Conservation (phyloP, 1,140 invertebrate genomes). For the Pseudoatta argentina region DNA sequence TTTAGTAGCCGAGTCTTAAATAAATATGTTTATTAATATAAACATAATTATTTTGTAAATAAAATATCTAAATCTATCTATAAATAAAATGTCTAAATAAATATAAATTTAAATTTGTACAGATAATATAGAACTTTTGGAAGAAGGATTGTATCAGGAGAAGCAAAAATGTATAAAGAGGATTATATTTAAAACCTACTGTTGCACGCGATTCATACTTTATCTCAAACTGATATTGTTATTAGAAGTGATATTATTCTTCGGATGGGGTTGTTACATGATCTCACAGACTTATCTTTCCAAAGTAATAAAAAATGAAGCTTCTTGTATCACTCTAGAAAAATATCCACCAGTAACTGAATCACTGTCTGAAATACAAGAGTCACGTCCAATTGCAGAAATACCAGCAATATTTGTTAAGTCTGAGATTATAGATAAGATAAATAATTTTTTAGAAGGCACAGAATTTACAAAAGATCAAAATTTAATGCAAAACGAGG, state of each 20-base stretch:
- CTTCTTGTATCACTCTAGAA: neutral
- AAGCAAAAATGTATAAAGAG: neutral
- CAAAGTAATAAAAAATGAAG: slow-evolving; percentile 8
- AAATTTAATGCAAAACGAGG: neutral
- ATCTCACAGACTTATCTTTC: slow-evolving; percentile 16
- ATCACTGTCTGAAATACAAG: neutral
- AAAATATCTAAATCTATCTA: slow-evolving; percentile 12
- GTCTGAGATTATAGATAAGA: neutral
- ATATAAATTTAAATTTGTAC: slow-evolving; percentile 8
- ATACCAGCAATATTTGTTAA: slow-evolving; percentile 3
- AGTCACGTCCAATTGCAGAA: neutral
- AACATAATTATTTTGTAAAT: slow-evolving; percentile 4
- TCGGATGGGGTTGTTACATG: slow-evolving; percentile 60
- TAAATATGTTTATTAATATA: neutral
- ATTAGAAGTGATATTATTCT: slow-evolving; percentile 51
- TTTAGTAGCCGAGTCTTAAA: neutral
- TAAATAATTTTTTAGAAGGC: slow-evolving; percentile 19
- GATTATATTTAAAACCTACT: neutral
- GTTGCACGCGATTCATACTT: neutral
- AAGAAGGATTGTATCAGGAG: slow-evolving; percentile 30
- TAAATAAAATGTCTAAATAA: slow-evolving; percentile 4
- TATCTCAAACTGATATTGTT: slow-evolving; percentile 61
- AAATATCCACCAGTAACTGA: neutral
- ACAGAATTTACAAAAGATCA: neutral
- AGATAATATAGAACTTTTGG: slow-evolving; percentile 41